Conservation (phyloP, 2,113 vertebrate genomes). For the Ptychochromis oligacanthus region DNA sequence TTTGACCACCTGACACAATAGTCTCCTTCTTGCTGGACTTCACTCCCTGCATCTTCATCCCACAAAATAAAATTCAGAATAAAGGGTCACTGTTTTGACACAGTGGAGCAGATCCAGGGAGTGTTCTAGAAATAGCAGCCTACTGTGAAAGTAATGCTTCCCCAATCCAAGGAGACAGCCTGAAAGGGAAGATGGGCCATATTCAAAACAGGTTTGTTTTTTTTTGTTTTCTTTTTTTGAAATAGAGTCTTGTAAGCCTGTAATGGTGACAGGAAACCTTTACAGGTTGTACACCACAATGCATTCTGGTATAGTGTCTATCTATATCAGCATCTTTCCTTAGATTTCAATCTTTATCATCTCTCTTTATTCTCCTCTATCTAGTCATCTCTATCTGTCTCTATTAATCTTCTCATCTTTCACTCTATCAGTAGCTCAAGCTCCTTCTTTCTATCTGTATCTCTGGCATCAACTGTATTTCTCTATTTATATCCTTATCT, state of each 20-base stretch:
- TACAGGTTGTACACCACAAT: too few relatives aligned
- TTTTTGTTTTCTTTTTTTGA: neutral
- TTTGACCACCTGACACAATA: neutral
- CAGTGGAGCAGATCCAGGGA: fast-evolving
- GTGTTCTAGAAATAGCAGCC: neutral
- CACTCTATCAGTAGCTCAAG: neutral
- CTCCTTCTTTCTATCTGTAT: neutral
- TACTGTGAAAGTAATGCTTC: neutral
- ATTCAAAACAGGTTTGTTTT: too few relatives aligned
- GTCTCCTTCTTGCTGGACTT: neutral
- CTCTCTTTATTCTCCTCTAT: neutral
- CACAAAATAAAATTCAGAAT: neutral
- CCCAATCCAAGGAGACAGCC: neutral
- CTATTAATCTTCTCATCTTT: neutral
- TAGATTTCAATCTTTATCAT: neutral
- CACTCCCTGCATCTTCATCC: neutral
- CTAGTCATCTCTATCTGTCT: neutral
- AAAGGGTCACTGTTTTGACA: neutral
- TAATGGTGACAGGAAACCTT: too few relatives aligned
- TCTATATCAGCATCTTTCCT: neutral
- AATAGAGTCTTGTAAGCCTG: too few relatives aligned
- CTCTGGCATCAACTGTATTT: neutral
- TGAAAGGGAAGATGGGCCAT: neutral
- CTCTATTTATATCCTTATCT: neutral
- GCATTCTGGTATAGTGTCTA: neutral